Evolutionary conservation across 2,797 vertebrate genomes (phyloP).

Genomic region (Trachurus trachurus): DNA sequence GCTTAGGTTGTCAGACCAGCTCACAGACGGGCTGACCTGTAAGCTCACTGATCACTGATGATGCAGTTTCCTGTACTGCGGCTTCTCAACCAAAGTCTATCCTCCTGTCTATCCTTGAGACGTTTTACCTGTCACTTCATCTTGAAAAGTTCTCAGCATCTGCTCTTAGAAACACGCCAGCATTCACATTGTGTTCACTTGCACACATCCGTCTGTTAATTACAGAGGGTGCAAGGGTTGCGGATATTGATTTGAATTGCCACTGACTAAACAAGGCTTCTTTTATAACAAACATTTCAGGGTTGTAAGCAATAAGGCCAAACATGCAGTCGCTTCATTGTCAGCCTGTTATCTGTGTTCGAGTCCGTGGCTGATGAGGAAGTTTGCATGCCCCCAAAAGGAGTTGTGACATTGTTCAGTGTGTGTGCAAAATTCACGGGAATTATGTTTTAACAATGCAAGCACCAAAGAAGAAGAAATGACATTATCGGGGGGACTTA

Average conservation of each 20-base stretch:
- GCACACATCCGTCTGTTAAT: background rate
- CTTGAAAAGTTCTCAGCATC: background rate
- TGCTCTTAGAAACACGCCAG: background rate
- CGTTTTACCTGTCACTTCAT: background rate
- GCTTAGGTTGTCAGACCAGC: conserved; percentile 20
- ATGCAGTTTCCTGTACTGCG: conserved; percentile 5
- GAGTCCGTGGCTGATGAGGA: background rate
- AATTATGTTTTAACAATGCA: background rate
- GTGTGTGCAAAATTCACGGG: background rate
- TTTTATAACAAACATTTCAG: background rate
- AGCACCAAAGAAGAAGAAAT: background rate
- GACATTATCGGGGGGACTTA: background rate
- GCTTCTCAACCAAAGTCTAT: conserved; percentile 7
- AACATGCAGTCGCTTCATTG: background rate
- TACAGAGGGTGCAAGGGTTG: background rate
- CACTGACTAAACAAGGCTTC: background rate
- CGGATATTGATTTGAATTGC: background rate
- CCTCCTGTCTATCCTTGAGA: background rate
- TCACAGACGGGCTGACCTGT: conserved; percentile 29
- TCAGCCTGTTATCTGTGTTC: background rate
- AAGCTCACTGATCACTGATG: conserved; percentile 19
- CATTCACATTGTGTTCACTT: background rate
- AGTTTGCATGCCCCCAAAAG: background rate
- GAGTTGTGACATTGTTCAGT: background rate
- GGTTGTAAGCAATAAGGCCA: background rate